A percentile compares a stretch with the other conserved stretches of the same genome.
phyloP scores from a whole-genome alignment of 2,888 invertebrate species.

The Minunthozetes semirufus region DNA sequence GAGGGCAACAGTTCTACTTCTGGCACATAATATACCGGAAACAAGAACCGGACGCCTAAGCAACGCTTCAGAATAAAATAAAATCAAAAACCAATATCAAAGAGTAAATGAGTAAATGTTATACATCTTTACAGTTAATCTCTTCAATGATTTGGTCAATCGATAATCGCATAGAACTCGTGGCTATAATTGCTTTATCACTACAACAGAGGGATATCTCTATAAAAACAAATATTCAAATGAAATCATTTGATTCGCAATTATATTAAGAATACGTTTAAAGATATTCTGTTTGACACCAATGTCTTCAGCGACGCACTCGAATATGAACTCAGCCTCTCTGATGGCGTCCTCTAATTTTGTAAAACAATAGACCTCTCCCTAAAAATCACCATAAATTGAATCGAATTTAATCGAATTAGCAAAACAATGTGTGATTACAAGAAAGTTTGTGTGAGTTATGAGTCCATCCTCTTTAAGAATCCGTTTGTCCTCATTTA shows the following conservation, averaged over 20 bases:
- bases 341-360: conserved; percentile 50
- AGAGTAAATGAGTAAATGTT: background rate
- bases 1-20: conserved; percentile 46
- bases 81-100: background rate
- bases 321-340: conserved; percentile 51
- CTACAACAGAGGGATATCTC: conserved; percentile 45
- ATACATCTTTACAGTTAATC: conserved; percentile 47
- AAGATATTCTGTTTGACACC: conserved; percentile 49
- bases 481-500: conserved; percentile 49
- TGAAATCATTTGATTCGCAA: conserved; percentile 13
- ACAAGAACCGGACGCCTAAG: conserved; percentile 51
- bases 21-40: conserved; percentile 51
- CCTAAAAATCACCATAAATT: conserved; percentile 45
- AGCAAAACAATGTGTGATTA: conserved; percentile 41
- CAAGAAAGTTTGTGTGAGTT: conserved; percentile 47
- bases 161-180: conserved; percentile 48
- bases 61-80: conserved; percentile 44
- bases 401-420: background rate
- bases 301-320: conserved; percentile 50
- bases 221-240: conserved; percentile 25
- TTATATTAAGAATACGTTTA: conserved; percentile 45
- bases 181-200: conserved; percentile 46
- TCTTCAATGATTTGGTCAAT: conserved; percentile 46
- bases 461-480: conserved; percentile 49
- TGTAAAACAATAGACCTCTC: conserved; percentile 50